Percentiles rank a stretch among this genome's conserved stretches.
These are phyloP conservation scores for Pteropus alecto DNA, from an alignment of 2,113 vertebrate species.

Conservation along the genomic window DNA sequence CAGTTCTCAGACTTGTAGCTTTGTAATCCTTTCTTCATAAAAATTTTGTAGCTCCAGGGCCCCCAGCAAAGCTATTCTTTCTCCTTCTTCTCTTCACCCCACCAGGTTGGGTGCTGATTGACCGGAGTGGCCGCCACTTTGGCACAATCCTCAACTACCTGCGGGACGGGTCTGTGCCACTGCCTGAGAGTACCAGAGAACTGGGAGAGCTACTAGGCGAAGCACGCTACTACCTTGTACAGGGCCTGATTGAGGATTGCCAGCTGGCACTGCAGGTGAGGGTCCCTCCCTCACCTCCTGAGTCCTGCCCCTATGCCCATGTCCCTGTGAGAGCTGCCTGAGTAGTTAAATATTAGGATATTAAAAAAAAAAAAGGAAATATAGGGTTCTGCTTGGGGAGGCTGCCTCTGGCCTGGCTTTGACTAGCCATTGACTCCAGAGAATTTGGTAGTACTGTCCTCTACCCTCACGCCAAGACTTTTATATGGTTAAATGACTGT, in stretches of 20 bases:
- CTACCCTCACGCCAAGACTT: not conserved
- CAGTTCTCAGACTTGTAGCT: not conserved
- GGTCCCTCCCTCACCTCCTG: not conserved
- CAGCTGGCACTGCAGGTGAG: constrained; percentile 88
- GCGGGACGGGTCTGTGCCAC: constrained; percentile 89
- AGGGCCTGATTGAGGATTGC: constrained; percentile 91
- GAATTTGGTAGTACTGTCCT: not conserved
- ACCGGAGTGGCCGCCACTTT: constrained; percentile 91
- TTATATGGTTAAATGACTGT: not conserved
- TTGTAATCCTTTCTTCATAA: constrained; percentile 11
- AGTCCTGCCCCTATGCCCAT: not conserved
- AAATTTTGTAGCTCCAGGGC: not conserved
- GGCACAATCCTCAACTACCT: constrained; percentile 91
- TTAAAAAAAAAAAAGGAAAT: not conserved
- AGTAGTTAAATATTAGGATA: not conserved
- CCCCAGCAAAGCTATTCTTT: constrained; percentile 19
- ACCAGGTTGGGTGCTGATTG: constrained; percentile 91
- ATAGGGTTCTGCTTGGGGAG: not conserved
- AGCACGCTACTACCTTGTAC: constrained; percentile 89
- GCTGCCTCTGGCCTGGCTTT: not conserved
- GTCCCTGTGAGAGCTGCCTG: not conserved
- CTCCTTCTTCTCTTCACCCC: not conserved
- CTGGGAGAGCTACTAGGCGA: constrained; percentile 90
- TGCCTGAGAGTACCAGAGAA: constrained; percentile 88
- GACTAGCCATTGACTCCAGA: not conserved